These are phyloP conservation scores for Trichogramma evanescens DNA, from an alignment of 2,888 invertebrate species.

Conservation along the genomic window DNA sequence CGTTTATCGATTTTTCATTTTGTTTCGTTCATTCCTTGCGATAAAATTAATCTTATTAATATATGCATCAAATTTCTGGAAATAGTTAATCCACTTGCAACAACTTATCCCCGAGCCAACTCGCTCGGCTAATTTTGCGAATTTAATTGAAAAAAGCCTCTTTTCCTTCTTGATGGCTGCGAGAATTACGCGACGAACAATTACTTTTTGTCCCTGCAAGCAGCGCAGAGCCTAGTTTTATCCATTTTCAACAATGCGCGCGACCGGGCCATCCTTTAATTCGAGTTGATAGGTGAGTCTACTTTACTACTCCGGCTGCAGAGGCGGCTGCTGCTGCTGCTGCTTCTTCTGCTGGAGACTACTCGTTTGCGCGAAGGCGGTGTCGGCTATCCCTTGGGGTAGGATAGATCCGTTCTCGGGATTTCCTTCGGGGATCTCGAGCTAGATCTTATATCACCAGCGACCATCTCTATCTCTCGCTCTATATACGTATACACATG, in stretches of 20 bases:
- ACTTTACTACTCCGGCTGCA: conserved; percentile 30
- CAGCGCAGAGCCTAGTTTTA: conserved; percentile 4
- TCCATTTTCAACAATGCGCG: conserved; percentile 23
- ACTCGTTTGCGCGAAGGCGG: conserved; percentile 28
- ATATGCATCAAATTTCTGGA: too few relatives aligned
- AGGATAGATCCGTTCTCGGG: conserved; percentile 47
- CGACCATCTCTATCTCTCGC: conserved; percentile 44
- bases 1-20: too few relatives aligned
- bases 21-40: too few relatives aligned
- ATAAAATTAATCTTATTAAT: too few relatives aligned
- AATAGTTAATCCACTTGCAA: too few relatives aligned
- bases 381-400: conserved; percentile 44
- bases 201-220: not conserved
- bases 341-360: conserved; percentile 33
- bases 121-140: too few relatives aligned
- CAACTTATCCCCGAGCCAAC: too few relatives aligned
- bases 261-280: conserved; percentile 53
- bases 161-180: too few relatives aligned
- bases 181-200: too few relatives aligned
- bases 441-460: conserved; percentile 46
- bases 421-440: conserved; percentile 46
- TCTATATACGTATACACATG: conserved; percentile 15
- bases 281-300: conserved; percentile 53
- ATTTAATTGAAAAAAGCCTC: too few relatives aligned
- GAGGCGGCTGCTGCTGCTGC: conserved; percentile 25